Percentiles rank a stretch among this genome's conserved stretches.
phyloP scores from a whole-genome alignment of 2,888 invertebrate genomes.

The Meteorus colon region DNA sequence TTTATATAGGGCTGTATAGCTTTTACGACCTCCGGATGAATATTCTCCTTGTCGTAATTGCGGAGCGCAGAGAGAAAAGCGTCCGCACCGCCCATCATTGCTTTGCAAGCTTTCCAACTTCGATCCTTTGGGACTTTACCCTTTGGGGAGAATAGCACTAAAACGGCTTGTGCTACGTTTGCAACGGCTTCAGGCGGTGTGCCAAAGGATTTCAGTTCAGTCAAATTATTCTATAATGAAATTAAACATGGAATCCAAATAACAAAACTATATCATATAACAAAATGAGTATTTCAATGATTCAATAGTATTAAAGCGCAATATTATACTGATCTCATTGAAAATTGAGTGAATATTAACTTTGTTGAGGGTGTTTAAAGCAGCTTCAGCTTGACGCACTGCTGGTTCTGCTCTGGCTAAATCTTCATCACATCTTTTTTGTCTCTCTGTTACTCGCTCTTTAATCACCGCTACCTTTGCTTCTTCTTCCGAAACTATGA shows the following conservation, averaged over 20 bases:
- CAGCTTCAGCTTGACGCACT: slow-evolving; percentile 89
- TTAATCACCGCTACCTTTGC: slow-evolving; percentile 92
- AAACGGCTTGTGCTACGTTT: slow-evolving; percentile 89
- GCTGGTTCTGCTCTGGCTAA: slow-evolving; percentile 94
- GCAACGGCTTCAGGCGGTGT: slow-evolving; percentile 92
- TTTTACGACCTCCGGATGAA: slow-evolving; percentile 90
- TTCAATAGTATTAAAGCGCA: background rate
- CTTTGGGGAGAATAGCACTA: slow-evolving; percentile 87
- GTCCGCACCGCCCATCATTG: slow-evolving; percentile 93
- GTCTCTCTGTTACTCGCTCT: slow-evolving; percentile 89
- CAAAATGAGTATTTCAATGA: background rate
- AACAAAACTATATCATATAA: background rate
- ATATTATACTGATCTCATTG: background rate
- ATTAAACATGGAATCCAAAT: slow-evolving; percentile 28
- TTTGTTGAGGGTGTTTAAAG: slow-evolving; percentile 93
- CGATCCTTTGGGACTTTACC: slow-evolving; percentile 93
- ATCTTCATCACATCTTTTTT: slow-evolving; percentile 91
- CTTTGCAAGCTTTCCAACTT: slow-evolving; percentile 93
- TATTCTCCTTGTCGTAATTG: slow-evolving; percentile 95
- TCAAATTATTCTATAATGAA: slow-evolving; percentile 81
- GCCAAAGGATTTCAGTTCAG: slow-evolving; percentile 95
- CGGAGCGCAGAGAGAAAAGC: slow-evolving; percentile 87
- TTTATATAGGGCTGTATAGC: slow-evolving; percentile 78
- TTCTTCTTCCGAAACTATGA: slow-evolving; percentile 86
- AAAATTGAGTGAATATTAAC: slow-evolving; percentile 61